Percentiles rank a stretch among this genome's conserved stretches.
Conservation (phyloP, 2,888 invertebrate genomes). For the Stenoptilia bipunctidactyla region DNA sequence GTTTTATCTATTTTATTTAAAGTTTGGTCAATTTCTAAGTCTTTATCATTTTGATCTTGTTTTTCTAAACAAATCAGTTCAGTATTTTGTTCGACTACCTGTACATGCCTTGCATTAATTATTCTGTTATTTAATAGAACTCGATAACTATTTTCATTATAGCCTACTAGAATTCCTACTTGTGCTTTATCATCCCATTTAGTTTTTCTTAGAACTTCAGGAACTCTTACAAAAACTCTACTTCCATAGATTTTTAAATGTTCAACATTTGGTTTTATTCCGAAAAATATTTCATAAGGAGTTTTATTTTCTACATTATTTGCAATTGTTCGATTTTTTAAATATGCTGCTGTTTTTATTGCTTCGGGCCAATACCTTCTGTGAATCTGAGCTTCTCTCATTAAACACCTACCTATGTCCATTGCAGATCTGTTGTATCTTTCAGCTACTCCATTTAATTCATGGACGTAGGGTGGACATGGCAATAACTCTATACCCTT, state of each 20-base stretch:
- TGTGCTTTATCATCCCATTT: constrained; percentile 23
- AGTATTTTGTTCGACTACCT: constrained; percentile 12
- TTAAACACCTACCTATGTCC: constrained; percentile 19
- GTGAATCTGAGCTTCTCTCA: constrained; percentile 18
- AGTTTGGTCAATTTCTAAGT: background rate
- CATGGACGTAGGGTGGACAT: constrained; percentile 21
- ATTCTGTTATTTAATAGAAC: constrained; percentile 20
- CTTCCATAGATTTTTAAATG: constrained; percentile 22
- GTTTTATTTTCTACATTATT: constrained; percentile 22
- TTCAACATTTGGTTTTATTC: constrained; percentile 17
- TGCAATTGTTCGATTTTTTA: constrained; percentile 21
- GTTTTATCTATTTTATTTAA: background rate
- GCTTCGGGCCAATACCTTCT: constrained; percentile 20
- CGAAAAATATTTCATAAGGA: constrained; percentile 21
- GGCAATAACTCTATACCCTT: constrained; percentile 19
- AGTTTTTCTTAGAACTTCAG: constrained; percentile 19
- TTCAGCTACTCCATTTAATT: constrained; percentile 22
- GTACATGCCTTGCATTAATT: constrained; percentile 19
- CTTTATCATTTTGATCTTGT: background rate
- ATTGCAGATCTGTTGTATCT: constrained; percentile 20
- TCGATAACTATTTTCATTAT: constrained; percentile 21
- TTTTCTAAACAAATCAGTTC: too few species aligned
- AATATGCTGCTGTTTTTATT: constrained; percentile 21
- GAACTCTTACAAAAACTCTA: constrained; percentile 21
- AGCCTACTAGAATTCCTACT: constrained; percentile 20